phyloP scores from a whole-genome alignment of 2,113 vertebrate species.

The Nymphicus hollandicus region DNA sequence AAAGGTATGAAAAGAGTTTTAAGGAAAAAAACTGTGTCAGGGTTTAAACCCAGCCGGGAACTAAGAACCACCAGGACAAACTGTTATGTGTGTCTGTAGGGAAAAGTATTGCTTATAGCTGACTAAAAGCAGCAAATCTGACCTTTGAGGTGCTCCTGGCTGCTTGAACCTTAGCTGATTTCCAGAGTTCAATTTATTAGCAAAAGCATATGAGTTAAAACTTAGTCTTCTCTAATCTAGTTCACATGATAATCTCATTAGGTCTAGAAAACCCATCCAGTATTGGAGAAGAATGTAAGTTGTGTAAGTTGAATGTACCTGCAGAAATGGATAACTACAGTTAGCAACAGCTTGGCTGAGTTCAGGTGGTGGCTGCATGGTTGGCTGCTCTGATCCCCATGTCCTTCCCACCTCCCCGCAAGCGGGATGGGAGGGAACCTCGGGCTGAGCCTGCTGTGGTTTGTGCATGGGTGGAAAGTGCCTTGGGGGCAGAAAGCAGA shows the following conservation, averaged over 20 bases:
- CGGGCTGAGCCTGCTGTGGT: background rate
- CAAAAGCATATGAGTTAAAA: background rate
- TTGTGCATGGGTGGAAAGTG: rapidly evolving
- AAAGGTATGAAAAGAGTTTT: background rate
- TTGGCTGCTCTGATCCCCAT: background rate
- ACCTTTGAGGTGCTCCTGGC: background rate
- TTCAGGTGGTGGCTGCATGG: background rate
- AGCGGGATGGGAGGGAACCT: background rate
- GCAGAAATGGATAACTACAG: background rate
- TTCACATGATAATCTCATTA: background rate
- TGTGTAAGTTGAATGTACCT: background rate
- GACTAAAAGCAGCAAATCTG: background rate
- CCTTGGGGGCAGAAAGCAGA: background rate
- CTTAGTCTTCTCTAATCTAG: background rate
- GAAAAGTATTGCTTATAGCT: background rate
- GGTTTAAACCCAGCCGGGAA: background rate
- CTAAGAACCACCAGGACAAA: background rate
- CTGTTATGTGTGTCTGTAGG: background rate
- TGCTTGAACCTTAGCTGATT: background rate
- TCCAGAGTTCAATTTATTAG: background rate
- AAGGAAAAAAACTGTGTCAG: background rate
- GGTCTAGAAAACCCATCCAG: background rate
- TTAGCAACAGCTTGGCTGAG: background rate
- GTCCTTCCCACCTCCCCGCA: rapidly evolving
- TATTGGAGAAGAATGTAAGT: background rate